Base-by-base conservation (phyloP, 2,888 invertebrate species). In the Dorcus hopei region DNA sequence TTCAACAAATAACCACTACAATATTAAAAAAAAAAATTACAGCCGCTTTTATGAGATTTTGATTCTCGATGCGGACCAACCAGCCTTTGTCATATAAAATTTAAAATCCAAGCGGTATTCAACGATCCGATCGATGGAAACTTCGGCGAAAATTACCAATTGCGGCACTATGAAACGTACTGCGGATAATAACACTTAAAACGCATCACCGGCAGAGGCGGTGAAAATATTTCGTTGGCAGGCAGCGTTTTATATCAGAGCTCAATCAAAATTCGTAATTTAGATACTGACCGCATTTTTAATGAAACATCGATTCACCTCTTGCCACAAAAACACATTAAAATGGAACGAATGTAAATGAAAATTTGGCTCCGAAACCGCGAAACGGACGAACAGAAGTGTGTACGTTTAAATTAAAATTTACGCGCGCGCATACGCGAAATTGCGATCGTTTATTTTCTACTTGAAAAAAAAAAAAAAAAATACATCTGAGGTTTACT, bases 271-370 rank as follows among this genome's bases (percentile, higher is more conserved):
- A 64, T 62, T 54, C 57, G 67, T 63, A 67, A 69, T 68, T 65
- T 69, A 66, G 65, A 63, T 59, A 64, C 61, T 61, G 61, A 68
- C 68, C 68, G 63, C 68, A 66, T 66, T 69, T 70, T 70, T 68
- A 68, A 70, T 69, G 65, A 68, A 68, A 69, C 67, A 66, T 65
- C 67, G 66, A 68, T 67, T 68, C 65, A 63, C 57, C 62, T 64
- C 61, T 63, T 57, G 59, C 66, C 66, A 62, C 69, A 69, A 68
- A 69, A 68, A 68, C 64, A 59, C 66, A 68, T 69, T 68, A 69
- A 70, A 68, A 70, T 66, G 63, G 67, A 64, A 66, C 66, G 67
- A 68, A 66, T 68, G 65, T 63, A 65, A 65, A 67, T 70, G 67
- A 65, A 68, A 68, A 68, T 68, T 67, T 62, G 65, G 67, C 67